A percentile compares a stretch with the other conserved stretches of the same genome.
These are phyloP conservation scores for Triplophysa dalaica DNA, from an alignment of 2,113 vertebrate species.

Conservation along the genomic window DNA sequence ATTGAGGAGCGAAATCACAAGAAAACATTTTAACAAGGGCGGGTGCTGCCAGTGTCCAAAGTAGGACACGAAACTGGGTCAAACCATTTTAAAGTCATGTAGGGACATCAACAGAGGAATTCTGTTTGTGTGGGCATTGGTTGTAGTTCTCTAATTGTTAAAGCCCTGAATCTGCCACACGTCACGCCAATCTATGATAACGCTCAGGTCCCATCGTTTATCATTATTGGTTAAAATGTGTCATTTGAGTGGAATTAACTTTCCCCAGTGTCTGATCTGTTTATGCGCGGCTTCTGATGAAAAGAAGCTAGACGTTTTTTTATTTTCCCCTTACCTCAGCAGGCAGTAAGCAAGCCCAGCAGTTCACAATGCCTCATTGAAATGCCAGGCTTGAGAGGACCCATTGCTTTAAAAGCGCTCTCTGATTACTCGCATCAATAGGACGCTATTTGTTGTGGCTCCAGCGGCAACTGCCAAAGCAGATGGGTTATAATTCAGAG, in stretches of 20 bases:
- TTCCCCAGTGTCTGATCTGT: conserved; percentile 36
- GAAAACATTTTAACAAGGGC: conserved; percentile 65
- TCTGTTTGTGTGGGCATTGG: neutral
- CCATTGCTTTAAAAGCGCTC: conserved; percentile 52
- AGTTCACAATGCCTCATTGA: conserved; percentile 50
- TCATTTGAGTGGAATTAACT: conserved; percentile 40
- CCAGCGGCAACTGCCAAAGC: conserved; percentile 49
- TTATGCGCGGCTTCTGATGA: conserved; percentile 33
- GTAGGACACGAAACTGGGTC: conserved; percentile 64
- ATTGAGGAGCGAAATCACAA: conserved; percentile 61
- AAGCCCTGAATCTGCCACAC: neutral
- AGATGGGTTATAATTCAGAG: conserved; percentile 55
- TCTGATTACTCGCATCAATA: conserved; percentile 56
- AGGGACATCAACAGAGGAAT: conserved; percentile 10
- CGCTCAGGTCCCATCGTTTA: neutral
- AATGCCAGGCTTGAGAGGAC: conserved; percentile 50
- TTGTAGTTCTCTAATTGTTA: neutral
- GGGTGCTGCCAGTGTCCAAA: conserved; percentile 63
- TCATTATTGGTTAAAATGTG: neutral
- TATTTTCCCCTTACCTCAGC: conserved; percentile 44
- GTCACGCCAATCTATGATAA: neutral
- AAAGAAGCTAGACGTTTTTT: conserved; percentile 36
- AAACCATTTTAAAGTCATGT: conserved; percentile 4
- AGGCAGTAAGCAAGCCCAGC: conserved; percentile 45
- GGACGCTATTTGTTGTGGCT: conserved; percentile 54